These are phyloP conservation scores for Nomada lathburiana DNA, from an alignment of 2,888 invertebrate species.

Conservation along the genomic window DNA sequence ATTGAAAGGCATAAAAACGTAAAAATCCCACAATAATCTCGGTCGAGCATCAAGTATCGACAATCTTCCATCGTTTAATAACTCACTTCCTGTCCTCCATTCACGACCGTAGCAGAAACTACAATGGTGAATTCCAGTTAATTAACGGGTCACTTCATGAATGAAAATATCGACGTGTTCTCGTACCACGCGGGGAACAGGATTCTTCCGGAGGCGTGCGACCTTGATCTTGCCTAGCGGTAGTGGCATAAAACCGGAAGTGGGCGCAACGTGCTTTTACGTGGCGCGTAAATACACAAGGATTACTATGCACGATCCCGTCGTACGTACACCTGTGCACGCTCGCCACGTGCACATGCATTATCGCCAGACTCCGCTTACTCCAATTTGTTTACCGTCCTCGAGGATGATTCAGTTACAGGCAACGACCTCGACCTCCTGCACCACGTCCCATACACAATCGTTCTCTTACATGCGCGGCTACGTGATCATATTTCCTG, in stretches of 20 bases:
- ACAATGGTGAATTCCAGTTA: too few relatives aligned
- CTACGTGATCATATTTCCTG: conserved; percentile 49
- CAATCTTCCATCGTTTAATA: too few relatives aligned
- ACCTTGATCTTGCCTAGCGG: conserved; percentile 28
- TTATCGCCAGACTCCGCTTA: conserved; percentile 62
- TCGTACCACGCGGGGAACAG: neutral
- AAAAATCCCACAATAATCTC: too few relatives aligned
- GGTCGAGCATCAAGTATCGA: too few relatives aligned
- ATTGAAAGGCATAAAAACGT: too few relatives aligned
- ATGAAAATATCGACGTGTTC: too few relatives aligned
- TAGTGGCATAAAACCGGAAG: conserved; percentile 12
- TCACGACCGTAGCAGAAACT: too few relatives aligned
- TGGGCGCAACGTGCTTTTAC: conserved; percentile 13
- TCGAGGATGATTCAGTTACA: conserved; percentile 63
- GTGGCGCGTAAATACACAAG: neutral
- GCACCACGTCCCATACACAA: conserved; percentile 43
- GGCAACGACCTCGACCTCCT: conserved; percentile 66
- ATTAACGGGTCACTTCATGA: neutral
- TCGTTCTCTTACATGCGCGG: conserved; percentile 40
- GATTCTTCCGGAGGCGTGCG: neutral
- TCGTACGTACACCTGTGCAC: conserved; percentile 4
- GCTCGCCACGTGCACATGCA: conserved; percentile 8
- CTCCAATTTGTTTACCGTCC: conserved; percentile 71
- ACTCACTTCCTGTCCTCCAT: too few relatives aligned
- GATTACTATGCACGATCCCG: conserved; percentile 17